These are phyloP conservation scores for Fopius arisanus DNA, from an alignment of 1,140 invertebrate genomes.

Conservation along the genomic window DNA sequence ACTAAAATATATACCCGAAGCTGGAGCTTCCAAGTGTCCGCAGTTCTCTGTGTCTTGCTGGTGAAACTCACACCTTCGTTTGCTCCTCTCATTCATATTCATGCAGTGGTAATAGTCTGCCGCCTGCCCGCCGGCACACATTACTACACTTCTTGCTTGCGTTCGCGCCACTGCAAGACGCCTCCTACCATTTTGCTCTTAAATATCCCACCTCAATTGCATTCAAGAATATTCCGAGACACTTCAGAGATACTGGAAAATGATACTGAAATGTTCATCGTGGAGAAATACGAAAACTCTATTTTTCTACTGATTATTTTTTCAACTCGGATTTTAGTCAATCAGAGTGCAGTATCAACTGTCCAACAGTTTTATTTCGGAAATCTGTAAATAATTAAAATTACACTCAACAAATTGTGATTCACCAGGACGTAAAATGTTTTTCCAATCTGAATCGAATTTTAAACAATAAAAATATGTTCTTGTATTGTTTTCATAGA, in stretches of 20 bases:
- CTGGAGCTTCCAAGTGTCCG: constrained; percentile 12
- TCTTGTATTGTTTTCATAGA: no score
- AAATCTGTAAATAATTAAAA: no score
- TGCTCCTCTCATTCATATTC: constrained; percentile 41
- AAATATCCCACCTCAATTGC: constrained; percentile 6
- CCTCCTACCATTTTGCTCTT: constrained; percentile 22
- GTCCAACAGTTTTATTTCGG: no score
- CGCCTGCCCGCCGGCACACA: constrained; percentile 35
- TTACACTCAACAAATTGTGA: no score
- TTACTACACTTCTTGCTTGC: constrained; percentile 45
- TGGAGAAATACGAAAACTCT: no score
- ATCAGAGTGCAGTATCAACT: no score
- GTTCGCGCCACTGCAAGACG: constrained; percentile 47
- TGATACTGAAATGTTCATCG: no score
- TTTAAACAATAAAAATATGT: no score
- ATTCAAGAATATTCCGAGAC: constrained; percentile 13
- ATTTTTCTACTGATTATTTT: no score
- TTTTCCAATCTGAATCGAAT: no score
- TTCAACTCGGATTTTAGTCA: no score
- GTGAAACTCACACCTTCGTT: constrained; percentile 2
- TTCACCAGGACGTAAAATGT: no score
- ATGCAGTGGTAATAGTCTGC: constrained; percentile 43
- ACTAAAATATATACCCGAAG: constrained; percentile 7
- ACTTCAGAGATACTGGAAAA: background rate
- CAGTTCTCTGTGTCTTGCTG: constrained; percentile 16